Conservation (phyloP, 2,888 invertebrate genomes). For the Pseudanteris insignis region DNA sequence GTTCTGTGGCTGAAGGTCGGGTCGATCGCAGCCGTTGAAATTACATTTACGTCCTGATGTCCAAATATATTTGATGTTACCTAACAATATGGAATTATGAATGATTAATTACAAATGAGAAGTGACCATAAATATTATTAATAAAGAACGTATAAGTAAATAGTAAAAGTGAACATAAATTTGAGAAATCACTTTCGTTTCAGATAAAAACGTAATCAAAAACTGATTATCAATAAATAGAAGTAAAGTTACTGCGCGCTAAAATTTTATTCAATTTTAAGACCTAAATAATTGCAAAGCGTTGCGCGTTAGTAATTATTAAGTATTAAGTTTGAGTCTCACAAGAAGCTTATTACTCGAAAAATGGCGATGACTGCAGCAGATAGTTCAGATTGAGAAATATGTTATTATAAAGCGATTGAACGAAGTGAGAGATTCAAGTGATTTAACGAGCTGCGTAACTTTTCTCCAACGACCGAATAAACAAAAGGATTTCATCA, state of each 20-base stretch:
- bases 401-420: slow-evolving; percentile 12
- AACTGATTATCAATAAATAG: no score
- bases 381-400: slow-evolving; percentile 8
- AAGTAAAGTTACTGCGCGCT: no score
- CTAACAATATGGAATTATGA: slow-evolving; percentile 48
- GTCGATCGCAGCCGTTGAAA: slow-evolving; percentile 88
- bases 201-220: no score
- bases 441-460: slow-evolving; percentile 11
- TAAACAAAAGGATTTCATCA: slow-evolving; percentile 17
- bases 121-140: no score
- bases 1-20: slow-evolving; percentile 82
- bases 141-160: no score
- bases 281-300: no score
- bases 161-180: no score
- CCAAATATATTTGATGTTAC: slow-evolving; percentile 79
- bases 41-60: slow-evolving; percentile 92
- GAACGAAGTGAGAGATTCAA: slow-evolving; percentile 15
- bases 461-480: slow-evolving; percentile 4
- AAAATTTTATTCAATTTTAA: no score
- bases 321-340: slow-evolving; percentile 1
- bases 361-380: slow-evolving; percentile 11
- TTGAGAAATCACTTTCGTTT: no score
- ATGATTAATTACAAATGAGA: no score
- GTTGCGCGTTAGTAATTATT: no score
- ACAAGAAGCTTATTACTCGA: slow-evolving; percentile 2